Evolutionary conservation across 2,113 vertebrate species (phyloP), one percentile per base, ranked within the genome.

Genomic region (Sporophila hypoxantha): DNA sequence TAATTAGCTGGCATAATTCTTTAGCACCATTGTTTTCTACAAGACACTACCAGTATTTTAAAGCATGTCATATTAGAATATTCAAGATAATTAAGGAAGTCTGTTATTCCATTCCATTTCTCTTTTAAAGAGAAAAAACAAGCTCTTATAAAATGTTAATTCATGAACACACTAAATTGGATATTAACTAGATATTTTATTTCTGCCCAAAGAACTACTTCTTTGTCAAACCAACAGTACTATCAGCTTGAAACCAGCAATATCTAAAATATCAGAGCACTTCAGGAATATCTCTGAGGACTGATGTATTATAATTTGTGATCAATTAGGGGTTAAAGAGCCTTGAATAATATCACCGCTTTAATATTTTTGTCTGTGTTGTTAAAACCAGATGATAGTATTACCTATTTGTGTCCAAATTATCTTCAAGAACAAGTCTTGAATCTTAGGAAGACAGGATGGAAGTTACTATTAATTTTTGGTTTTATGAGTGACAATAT

Each of bases 1-100:
- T 65, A 71, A 36, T 82, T 64, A 39, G 8, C 10, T 87, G 0
- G 0, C 12, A 67, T 11, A 5, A 4, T 50, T 57, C 17, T 14
- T 60, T 79, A 49, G 12, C 13, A 49, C 4, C 1, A 2, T 34
- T 46, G 13, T 61, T 93, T 92, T 62, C 55, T 66, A 36, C 16
- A 29, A 36, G n/a, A 29, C 4, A 34, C 12, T 44, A 16, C 2
- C 14, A 26, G 7, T n/a, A 20, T 46, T 71, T 53, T 69, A 56
- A 77, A 82, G 4, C 16, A 68, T 34, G 16, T 17, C 2, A 7
- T 64, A 68, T 34, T 41, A 66, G 4, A 77, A 52, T 44, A 56
- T 36, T 77, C 27, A 56, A 30, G 12, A 59, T 36, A 66, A 9
- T 27, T 85, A 69, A 70, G 18, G 15, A 64, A 71, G 62, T 36